phyloP scores from a whole-genome alignment of 2,888 invertebrate genomes.

The Myopa tessellatipennis region DNA sequence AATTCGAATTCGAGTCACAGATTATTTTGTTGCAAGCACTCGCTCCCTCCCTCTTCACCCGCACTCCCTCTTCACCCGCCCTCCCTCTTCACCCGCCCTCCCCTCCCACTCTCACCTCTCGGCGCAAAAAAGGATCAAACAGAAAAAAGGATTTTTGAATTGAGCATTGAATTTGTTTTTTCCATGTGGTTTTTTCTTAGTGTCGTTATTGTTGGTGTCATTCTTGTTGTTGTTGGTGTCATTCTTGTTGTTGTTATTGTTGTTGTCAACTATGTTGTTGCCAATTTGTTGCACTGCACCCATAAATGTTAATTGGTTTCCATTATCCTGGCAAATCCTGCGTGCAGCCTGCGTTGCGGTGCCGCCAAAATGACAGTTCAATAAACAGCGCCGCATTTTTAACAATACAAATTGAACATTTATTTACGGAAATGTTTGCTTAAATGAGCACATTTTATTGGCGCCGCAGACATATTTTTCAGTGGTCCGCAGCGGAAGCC shows the following conservation, averaged over 20 bases:
- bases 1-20: no score
- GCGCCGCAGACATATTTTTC: conserved; percentile 31
- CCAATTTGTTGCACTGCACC: conserved; percentile 29
- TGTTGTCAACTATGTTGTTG: conserved; percentile 12
- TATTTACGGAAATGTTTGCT: conserved; percentile 40
- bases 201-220: no score
- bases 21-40: no score
- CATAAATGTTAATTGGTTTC: conserved; percentile 40
- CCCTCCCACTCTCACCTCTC: no score
- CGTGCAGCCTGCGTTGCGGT: conserved; percentile 27
- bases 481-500: conserved; percentile 1
- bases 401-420: conserved; percentile 26
- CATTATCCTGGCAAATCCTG: conserved; percentile 45
- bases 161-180: not conserved
- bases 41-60: no score
- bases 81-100: no score
- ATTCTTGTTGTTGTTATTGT: not conserved
- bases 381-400: conserved; percentile 13
- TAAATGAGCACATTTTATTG: conserved; percentile 41
- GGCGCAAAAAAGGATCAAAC: no score
- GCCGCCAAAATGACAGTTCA: conserved; percentile 34
- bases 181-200: not conserved
- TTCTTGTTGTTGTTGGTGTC: not conserved
- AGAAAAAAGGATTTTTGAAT: no score
- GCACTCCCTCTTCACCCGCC: no score